Evolutionary conservation across 2,797 vertebrate species (phyloP).

Genomic region (Crossoptilon crossoptilon): DNA sequence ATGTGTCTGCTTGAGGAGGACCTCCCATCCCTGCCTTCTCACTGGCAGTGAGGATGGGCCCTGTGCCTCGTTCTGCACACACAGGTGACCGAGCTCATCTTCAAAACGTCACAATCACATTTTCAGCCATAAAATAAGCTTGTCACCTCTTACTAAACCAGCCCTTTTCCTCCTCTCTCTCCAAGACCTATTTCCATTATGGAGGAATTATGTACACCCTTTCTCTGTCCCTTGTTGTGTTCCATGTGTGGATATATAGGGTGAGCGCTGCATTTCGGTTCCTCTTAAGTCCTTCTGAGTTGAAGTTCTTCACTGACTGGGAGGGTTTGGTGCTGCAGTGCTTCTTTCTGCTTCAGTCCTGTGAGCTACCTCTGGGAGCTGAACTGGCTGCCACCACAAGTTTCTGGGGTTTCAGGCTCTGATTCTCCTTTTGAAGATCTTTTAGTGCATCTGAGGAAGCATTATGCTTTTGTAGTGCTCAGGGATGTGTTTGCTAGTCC

Average conservation of each 20-base stretch:
- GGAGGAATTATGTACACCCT: background rate
- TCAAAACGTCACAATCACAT: background rate
- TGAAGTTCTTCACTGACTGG: background rate
- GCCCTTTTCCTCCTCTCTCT: background rate
- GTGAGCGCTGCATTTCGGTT: background rate
- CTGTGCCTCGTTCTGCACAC: background rate
- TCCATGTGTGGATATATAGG: background rate
- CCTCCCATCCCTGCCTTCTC: background rate
- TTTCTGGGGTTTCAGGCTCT: background rate
- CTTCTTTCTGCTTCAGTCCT: background rate
- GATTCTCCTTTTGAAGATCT: background rate
- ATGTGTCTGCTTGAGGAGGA: background rate
- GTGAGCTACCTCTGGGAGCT: background rate
- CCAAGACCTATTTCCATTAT: background rate
- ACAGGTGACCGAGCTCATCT: fast-evolving
- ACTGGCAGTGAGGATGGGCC: no score
- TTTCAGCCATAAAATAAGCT: background rate
- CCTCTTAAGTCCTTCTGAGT: background rate
- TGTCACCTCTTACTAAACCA: background rate
- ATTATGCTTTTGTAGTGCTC: background rate
- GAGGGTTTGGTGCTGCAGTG: fast-evolving
- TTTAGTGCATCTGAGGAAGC: background rate
- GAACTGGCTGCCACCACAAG: background rate
- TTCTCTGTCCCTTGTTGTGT: background rate
- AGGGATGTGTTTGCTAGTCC: background rate